Base-by-base conservation (phyloP, 2,888 invertebrate species). In the Microctonus aethiopoides region DNA sequence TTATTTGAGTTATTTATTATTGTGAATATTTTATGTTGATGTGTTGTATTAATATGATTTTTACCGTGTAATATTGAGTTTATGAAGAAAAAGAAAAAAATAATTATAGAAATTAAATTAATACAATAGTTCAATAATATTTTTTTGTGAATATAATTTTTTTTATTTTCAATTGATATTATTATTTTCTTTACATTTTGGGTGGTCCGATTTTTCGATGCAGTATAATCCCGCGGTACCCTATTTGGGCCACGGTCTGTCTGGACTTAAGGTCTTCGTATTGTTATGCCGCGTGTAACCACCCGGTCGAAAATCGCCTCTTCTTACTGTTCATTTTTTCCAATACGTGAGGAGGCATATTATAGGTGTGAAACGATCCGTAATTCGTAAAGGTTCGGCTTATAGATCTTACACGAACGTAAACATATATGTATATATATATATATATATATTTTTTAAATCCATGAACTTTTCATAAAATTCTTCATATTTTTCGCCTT, bases 331-430 rank as follows among this genome's bases (percentile, higher is more conserved):
- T 77, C 76, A 79, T 78, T 81, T 84, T 79, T 81, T 82, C 81
- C n/a, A n/a, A n/a, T 78, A 83, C 82, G 84, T 83, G 85, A 82
- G 84, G 78, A 79, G 81, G 85, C 86, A 84, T 84, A 84, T 83
- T 81, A 84, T 80, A 80, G 80, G 83, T 84, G 85, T 85, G 85
- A 85, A 86, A 85, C 82, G 84, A 86, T 83, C 83, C 83, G 84
- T 84, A 82, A 84, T 84, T 86, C 84, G 84, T 85, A 84, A 83
- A 77, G 78, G 75, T 72, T 63, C 67, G 60, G 67, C 74, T 71
- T 64, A 72, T 36, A n/a, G n/a, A n/a, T n/a, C n/a, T n/a, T n/a
- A n/a, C n/a, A n/a, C n/a, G n/a, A n/a, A n/a, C n/a, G n/a, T n/a
- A n/a, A n/a, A n/a, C n/a, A n/a, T n/a, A n/a, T n/a, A n/a, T n/a